Percentiles rank a stretch among this genome's conserved stretches.
phyloP scores from a whole-genome alignment of 2,113 vertebrate genomes.

The Oplegnathus fasciatus region DNA sequence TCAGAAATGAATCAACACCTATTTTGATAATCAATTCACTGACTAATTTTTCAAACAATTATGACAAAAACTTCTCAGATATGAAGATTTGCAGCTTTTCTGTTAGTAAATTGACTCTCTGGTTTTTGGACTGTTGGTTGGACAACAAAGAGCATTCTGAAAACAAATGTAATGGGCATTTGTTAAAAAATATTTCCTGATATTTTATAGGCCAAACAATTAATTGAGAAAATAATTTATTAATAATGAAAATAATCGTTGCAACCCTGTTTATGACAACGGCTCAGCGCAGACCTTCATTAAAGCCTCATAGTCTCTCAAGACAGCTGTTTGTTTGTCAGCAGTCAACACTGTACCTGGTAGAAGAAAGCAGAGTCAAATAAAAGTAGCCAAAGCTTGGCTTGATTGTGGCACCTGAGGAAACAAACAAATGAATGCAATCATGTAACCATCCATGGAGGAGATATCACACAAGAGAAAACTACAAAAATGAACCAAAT shows the following conservation, averaged over 20 bases:
- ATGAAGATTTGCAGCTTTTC: not conserved
- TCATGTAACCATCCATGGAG: not conserved
- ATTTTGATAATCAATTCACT: not conserved
- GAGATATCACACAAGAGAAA: not conserved
- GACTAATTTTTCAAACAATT: not conserved
- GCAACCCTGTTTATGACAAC: too few relatives aligned
- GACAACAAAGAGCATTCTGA: not conserved
- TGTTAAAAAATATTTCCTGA: not conserved
- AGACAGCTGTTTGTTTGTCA: not conserved
- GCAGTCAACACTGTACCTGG: not conserved
- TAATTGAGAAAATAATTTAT: not conserved
- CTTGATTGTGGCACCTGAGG: not conserved
- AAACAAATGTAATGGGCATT: not conserved
- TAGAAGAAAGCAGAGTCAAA: not conserved
- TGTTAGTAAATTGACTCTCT: not conserved
- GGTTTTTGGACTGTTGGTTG: not conserved
- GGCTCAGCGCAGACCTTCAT: too few relatives aligned
- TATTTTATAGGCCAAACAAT: not conserved
- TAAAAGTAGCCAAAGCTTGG: not conserved
- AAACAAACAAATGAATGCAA: slow-evolving; percentile 1
- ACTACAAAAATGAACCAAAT: not conserved
- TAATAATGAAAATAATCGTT: not conserved
- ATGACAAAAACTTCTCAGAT: not conserved
- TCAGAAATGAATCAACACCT: not conserved
- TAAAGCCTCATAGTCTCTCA: not conserved